These are phyloP conservation scores for Cladopsammia gracilis DNA, from an alignment of 64 coral and sea anemone species.

Conservation along the genomic window DNA sequence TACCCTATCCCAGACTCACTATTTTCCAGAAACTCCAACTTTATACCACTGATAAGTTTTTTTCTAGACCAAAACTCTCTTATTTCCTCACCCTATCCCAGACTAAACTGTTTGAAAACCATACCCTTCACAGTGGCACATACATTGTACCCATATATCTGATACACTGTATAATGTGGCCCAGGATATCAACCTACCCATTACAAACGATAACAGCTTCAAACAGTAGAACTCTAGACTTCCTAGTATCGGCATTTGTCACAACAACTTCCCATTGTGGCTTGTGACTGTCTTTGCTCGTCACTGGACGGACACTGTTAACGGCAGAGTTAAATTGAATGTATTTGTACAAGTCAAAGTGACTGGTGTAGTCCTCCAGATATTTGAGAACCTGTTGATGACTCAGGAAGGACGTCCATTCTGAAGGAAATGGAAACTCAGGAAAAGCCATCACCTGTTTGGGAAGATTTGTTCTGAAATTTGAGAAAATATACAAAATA, in stretches of 20 bases:
- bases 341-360: constrained; percentile 33
- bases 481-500: no score
- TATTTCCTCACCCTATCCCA: no score
- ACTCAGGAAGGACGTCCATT: constrained; percentile 16
- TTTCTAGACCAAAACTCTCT: no score
- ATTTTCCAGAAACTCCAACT: no score
- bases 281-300: background rate
- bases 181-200: background rate
- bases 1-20: no score
- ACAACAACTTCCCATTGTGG: background rate
- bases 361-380: constrained; percentile 54
- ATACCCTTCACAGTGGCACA: no score
- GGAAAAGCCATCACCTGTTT: constrained; percentile 70
- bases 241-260: background rate
- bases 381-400: constrained; percentile 50
- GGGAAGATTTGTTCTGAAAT: constrained; percentile 66
- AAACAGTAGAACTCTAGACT: background rate
- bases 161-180: no score
- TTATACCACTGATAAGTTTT: no score
- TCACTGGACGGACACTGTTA: constrained; percentile 10
- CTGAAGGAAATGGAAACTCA: constrained; percentile 51
- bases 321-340: constrained; percentile 56
- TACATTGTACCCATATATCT: no score
- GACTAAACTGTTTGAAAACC: no score
- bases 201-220: constrained; percentile 11